These are phyloP conservation scores for mouse (Mus musculus) DNA, from an alignment of 2,113 vertebrate genomes.

Conservation along the genomic window DNA sequence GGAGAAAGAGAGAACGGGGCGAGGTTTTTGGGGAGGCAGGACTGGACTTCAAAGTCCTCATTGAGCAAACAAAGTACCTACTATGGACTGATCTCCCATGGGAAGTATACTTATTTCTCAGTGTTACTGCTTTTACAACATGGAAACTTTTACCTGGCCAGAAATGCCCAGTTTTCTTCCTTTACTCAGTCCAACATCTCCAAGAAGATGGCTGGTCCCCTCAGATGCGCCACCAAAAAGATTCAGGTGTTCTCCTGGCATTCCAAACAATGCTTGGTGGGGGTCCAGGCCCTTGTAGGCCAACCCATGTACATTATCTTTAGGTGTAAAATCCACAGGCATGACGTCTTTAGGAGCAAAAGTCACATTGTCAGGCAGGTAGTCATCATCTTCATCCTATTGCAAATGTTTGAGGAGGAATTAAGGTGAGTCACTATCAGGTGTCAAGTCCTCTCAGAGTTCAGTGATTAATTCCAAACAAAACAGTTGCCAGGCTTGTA, in stretches of 20 bases:
- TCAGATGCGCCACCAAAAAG: conserved; percentile 89
- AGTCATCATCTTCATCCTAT: conserved; percentile 92
- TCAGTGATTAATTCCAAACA: conserved; percentile 59
- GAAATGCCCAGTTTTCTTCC: conserved; percentile 92
- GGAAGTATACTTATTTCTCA: background rate
- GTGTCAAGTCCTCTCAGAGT: background rate
- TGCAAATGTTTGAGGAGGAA: conserved; percentile 29
- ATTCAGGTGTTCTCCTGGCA: conserved; percentile 85
- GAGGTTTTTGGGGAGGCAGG: background rate
- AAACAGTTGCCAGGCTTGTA: background rate
- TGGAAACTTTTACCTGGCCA: conserved; percentile 90
- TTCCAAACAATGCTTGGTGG: conserved; percentile 88
- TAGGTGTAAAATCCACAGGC: conserved; percentile 92
- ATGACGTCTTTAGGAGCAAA: conserved; percentile 96
- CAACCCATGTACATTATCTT: conserved; percentile 92
- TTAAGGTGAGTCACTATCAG: conserved; percentile 29
- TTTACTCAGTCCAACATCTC: conserved; percentile 81
- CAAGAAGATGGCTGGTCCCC: conserved; percentile 86
- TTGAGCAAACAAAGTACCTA: background rate
- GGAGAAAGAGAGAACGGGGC: background rate
- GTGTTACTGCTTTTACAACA: background rate
- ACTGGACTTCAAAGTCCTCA: background rate
- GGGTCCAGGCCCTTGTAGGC: conserved; percentile 96
- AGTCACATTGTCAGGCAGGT: conserved; percentile 93
- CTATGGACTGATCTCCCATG: background rate